A percentile compares a stretch with the other conserved stretches of the same genome.
phyloP scores from a whole-genome alignment of 2,113 vertebrate genomes.

The Myxocyprinus asiaticus region DNA sequence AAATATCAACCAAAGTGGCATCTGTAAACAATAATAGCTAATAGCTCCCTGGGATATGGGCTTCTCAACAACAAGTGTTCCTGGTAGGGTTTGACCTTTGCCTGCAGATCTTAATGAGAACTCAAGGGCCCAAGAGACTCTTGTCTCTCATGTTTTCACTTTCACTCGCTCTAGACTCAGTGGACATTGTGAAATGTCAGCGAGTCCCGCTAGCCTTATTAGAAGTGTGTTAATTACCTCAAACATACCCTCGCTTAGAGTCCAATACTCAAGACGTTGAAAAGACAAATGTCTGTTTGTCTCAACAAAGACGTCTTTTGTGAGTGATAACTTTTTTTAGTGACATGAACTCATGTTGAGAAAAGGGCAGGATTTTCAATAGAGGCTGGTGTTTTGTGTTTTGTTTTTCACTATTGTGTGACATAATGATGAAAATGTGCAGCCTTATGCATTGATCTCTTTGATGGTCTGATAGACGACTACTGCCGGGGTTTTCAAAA shows the following conservation, averaged over 20 bases:
- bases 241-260: neutral
- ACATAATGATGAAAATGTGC: neutral
- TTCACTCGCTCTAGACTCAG: conserved; percentile 19
- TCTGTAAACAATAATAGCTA: conserved; percentile 37
- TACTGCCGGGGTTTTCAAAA: too few relatives aligned
- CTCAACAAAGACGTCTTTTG: neutral
- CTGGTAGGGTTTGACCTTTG: conserved; percentile 65
- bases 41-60: conserved; percentile 59
- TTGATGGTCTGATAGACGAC: too few relatives aligned
- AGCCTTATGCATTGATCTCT: neutral
- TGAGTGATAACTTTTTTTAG: neutral
- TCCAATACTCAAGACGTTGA: too few relatives aligned
- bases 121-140: neutral
- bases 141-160: neutral
- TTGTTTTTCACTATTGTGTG: conserved; percentile 3
- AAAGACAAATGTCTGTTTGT: conserved; percentile 27
- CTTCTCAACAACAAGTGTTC: conserved; percentile 54
- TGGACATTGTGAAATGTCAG: conserved; percentile 55
- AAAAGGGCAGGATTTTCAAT: neutral
- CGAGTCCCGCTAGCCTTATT: conserved; percentile 45
- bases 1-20: too few relatives aligned
- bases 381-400: neutral
- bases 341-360: conserved; percentile 1
- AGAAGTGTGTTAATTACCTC: conserved; percentile 40
- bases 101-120: conserved; percentile 53